Evolutionary conservation across 2,888 invertebrate species (phyloP).

Genomic region (Phengaris alcon): DNA sequence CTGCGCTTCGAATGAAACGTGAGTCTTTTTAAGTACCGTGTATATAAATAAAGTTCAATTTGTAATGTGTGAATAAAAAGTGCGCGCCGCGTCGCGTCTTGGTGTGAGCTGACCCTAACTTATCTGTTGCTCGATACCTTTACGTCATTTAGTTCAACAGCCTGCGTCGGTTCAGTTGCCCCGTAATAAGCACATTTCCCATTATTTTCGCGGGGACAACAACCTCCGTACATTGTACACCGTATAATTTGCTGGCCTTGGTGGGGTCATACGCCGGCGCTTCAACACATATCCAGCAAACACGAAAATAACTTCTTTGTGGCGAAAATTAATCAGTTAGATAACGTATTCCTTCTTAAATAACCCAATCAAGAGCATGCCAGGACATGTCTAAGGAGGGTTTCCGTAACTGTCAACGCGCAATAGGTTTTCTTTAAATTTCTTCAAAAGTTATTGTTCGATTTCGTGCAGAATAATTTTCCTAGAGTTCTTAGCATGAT

Average conservation of each 20-base stretch:
- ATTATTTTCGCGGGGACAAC: conserved; percentile 46
- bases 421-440: too few species aligned
- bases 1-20: too few species aligned
- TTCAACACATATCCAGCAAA: neutral
- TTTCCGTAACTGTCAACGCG: too few species aligned
- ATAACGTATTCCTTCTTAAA: neutral
- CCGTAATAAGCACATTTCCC: conserved; percentile 51
- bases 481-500: too few species aligned
- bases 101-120: neutral
- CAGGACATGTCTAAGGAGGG: too few species aligned
- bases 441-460: too few species aligned
- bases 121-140: neutral
- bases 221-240: conserved; percentile 39
- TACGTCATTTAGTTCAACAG: conserved; percentile 22
- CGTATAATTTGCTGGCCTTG: conserved; percentile 49
- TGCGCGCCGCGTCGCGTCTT: too few species aligned
- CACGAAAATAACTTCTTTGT: neutral
- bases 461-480: too few species aligned
- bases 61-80: too few species aligned
- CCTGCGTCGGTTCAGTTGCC: conserved; percentile 39
- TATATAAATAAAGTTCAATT: too few species aligned
- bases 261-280: conserved; percentile 45
- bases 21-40: too few species aligned
- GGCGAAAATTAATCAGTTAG: neutral
- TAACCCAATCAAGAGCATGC: too few species aligned